A percentile compares a stretch with the other conserved stretches of the same genome.
Conservation (phyloP, 2,113 vertebrate species). For the Apteryx owenii region DNA sequence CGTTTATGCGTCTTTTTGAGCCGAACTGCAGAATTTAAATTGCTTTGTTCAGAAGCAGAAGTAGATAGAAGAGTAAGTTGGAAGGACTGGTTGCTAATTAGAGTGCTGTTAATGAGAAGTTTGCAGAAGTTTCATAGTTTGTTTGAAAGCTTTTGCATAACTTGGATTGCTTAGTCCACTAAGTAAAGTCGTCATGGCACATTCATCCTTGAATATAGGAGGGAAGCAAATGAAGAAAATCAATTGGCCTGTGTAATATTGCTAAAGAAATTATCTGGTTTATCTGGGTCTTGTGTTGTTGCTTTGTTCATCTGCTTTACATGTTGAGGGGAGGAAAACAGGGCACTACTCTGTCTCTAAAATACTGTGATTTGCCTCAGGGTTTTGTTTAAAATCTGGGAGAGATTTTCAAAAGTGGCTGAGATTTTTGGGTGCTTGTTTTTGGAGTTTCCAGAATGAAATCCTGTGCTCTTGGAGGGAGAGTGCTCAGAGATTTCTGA, state of each 20-base stretch:
- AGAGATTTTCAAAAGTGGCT: not conserved
- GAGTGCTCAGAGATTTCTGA: not conserved
- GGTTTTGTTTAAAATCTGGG: not conserved
- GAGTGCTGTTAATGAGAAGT: not conserved
- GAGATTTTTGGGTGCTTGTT: not conserved
- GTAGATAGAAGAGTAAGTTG: not conserved
- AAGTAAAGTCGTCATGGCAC: slow-evolving; percentile 18
- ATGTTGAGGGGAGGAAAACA: not conserved
- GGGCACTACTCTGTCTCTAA: not conserved
- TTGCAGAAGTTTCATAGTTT: slow-evolving; percentile 24
- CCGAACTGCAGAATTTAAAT: not conserved
- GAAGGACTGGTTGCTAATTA: not conserved
- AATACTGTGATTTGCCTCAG: not conserved
- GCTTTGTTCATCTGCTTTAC: not conserved
- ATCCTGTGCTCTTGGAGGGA: not conserved
- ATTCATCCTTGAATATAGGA: slow-evolving; percentile 10
- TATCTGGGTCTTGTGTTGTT: not conserved
- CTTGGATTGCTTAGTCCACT: slow-evolving; percentile 56
- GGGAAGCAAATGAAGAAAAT: not conserved
- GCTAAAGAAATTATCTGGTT: not conserved
- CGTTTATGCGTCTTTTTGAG: not conserved
- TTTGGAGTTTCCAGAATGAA: not conserved
- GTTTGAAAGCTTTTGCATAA: not conserved
- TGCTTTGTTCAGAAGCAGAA: not conserved
- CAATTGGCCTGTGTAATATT: not conserved